phyloP scores from a whole-genome alignment of 2,888 invertebrate species.

The Trimorus sp. region DNA sequence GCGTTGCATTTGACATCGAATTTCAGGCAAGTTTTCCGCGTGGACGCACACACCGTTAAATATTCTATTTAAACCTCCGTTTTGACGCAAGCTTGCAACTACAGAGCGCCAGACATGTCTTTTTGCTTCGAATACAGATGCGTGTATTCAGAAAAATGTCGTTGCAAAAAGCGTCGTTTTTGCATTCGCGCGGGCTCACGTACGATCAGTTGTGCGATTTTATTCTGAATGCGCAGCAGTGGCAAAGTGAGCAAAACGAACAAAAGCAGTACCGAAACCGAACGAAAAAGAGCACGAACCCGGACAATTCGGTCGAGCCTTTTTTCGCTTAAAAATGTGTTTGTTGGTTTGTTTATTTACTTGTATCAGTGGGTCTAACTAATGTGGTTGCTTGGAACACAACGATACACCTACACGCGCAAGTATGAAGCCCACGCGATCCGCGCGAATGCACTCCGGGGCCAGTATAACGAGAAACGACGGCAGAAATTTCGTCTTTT shows the following conservation, averaged over 20 bases:
- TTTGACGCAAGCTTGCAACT: conserved; percentile 22
- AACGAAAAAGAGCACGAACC: background rate
- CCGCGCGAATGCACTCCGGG: conserved; percentile 14
- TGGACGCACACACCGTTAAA: conserved; percentile 9
- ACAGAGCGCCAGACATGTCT: conserved; percentile 29
- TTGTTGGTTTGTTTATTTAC: conserved; percentile 32
- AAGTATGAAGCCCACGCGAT: conserved; percentile 24
- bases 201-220: background rate
- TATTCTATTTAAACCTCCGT: conserved; percentile 19
- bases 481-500: conserved; percentile 55
- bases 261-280: background rate
- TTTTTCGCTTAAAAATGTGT: conserved; percentile 22
- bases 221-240: background rate
- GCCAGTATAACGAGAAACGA: conserved; percentile 31
- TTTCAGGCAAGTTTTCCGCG: background rate
- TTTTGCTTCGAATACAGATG: conserved; percentile 42
- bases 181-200: conserved; percentile 8
- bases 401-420: conserved; percentile 39
- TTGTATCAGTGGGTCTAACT: conserved; percentile 35
- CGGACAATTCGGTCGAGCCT: too few relatives aligned
- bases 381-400: conserved; percentile 38
- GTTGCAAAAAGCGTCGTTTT: conserved; percentile 14
- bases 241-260: background rate
- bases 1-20: too few relatives aligned
- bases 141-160: conserved; percentile 34